These are phyloP conservation scores for Alectura lathami DNA, from an alignment of 2,113 vertebrate genomes.

Conservation along the genomic window DNA sequence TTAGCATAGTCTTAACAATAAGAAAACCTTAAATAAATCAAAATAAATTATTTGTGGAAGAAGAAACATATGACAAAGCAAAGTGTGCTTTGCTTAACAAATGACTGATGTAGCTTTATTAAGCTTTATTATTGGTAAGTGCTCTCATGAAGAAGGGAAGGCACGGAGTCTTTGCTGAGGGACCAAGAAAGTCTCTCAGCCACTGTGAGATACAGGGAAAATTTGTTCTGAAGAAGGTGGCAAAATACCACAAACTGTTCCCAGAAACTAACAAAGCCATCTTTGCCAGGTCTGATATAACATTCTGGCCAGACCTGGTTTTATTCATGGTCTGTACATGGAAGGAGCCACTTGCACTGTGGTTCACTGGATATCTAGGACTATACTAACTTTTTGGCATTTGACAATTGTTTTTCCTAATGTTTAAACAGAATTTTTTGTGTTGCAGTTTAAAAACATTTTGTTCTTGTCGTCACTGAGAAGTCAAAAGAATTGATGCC, in stretches of 20 bases:
- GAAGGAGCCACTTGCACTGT: fast-evolving
- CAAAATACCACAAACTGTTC: neutral
- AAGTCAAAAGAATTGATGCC: neutral
- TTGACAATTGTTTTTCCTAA: neutral
- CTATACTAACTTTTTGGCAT: neutral
- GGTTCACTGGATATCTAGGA: neutral
- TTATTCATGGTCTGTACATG: neutral
- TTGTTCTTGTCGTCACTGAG: neutral
- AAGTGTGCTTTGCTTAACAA: neutral
- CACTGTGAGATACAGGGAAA: neutral
- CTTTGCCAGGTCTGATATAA: neutral
- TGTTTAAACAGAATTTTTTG: neutral
- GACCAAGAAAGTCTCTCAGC: neutral
- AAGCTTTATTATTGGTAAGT: neutral
- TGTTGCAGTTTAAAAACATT: neutral
- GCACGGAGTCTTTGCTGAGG: neutral
- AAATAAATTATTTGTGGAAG: neutral
- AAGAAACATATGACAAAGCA: neutral
- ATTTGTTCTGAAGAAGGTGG: neutral
- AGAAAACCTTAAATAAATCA: neutral
- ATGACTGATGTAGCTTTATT: neutral
- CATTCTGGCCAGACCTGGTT: neutral
- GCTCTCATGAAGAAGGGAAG: neutral
- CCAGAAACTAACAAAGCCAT: neutral
- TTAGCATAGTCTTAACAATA: neutral